A percentile compares a stretch with the other conserved stretches of the same genome.
phyloP scores from a whole-genome alignment of 2,888 invertebrate species.

The Dolichomitus sp. region DNA sequence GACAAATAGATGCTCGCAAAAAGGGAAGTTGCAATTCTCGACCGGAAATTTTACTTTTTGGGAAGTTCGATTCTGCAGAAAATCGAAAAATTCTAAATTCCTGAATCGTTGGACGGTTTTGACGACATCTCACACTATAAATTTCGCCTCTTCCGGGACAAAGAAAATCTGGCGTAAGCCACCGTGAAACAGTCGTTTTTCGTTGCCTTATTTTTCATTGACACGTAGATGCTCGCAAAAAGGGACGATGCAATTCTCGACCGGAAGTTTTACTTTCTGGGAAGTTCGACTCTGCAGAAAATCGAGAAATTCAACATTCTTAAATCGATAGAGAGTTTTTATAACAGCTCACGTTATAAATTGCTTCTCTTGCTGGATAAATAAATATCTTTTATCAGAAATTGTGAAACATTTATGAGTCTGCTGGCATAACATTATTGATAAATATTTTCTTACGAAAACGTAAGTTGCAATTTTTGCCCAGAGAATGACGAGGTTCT shows the following conservation, averaged over 20 bases:
- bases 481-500: neutral
- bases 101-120: too few species aligned
- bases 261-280: too few species aligned
- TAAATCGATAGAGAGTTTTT: neutral
- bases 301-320: too few species aligned
- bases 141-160: too few species aligned
- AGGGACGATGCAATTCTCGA: too few species aligned
- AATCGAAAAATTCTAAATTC: too few species aligned
- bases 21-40: neutral
- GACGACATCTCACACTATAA: too few species aligned
- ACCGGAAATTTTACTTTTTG: too few species aligned
- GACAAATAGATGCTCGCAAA: neutral
- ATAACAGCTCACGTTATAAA: too few species aligned
- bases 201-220: neutral
- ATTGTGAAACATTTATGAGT: neutral
- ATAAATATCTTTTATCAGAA: neutral
- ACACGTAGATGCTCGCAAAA: neutral
- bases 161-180: neutral
- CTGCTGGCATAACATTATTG: neutral
- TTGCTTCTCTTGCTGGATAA: neutral
- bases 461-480: neutral
- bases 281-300: too few species aligned
- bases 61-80: too few species aligned
- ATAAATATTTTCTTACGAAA: neutral
- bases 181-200: neutral